These are phyloP conservation scores for Euglossa dilemma DNA, from an alignment of 1,140 invertebrate genomes.

Conservation along the genomic window DNA sequence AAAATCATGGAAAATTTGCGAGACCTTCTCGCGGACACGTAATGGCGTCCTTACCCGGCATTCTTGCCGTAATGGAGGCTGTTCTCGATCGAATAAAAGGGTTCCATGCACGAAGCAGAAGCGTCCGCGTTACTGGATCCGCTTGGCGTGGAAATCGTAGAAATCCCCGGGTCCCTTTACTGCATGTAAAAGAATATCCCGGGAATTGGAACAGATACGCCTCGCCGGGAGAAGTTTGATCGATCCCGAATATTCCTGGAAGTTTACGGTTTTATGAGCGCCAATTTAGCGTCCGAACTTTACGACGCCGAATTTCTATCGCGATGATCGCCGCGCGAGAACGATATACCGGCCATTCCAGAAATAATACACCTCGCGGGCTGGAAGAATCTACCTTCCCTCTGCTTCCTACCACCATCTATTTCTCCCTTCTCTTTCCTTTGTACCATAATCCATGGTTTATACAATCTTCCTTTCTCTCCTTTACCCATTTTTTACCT, in stretches of 20 bases:
- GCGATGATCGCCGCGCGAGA: background rate
- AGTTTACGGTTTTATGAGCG: background rate
- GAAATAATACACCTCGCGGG: background rate
- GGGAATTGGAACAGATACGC: background rate
- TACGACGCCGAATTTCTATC: background rate
- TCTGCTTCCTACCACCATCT: too few relatives aligned
- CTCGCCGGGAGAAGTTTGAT: background rate
- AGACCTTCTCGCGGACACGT: too few relatives aligned
- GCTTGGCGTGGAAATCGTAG: background rate
- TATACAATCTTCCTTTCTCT: too few relatives aligned
- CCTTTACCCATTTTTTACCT: background rate
- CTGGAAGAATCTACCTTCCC: background rate
- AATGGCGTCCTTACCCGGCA: too few relatives aligned
- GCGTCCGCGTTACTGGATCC: background rate
- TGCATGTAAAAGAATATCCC: background rate
- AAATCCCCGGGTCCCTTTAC: background rate
- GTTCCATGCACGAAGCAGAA: background rate
- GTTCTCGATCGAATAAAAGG: background rate
- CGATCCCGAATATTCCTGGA: conserved; percentile 6
- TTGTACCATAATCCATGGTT: too few relatives aligned
- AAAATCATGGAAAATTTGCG: too few relatives aligned
- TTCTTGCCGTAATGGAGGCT: too few relatives aligned
- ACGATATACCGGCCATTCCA: background rate
- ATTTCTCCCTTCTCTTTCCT: too few relatives aligned
- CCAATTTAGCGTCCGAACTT: background rate